Evolutionary conservation across 92 coral and sea anemone genomes (phyloP).

Genomic region (Zoanthus sociatus): DNA sequence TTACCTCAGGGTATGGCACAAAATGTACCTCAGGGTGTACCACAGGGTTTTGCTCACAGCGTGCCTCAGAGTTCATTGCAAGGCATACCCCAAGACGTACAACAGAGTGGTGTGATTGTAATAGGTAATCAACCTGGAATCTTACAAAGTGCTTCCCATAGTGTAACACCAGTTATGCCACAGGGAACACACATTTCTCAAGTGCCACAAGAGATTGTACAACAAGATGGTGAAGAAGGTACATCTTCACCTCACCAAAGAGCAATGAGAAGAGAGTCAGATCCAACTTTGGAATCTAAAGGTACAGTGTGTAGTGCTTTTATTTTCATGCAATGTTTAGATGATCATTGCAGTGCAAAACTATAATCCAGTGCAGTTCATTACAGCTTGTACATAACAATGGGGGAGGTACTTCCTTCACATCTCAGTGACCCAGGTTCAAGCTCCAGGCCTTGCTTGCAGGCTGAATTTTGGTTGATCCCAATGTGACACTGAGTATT

Average conservation of each 20-base stretch:
- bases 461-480: too few relatives aligned
- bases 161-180: background rate
- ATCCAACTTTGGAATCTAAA: background rate
- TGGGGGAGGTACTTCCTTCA: too few relatives aligned
- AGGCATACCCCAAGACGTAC: background rate
- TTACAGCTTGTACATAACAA: too few relatives aligned
- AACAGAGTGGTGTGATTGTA: background rate
- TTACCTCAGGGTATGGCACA: too few relatives aligned
- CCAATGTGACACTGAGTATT: too few relatives aligned
- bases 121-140: background rate
- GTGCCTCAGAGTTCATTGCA: background rate
- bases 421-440: too few relatives aligned
- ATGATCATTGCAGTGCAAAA: too few relatives aligned
- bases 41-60: background rate
- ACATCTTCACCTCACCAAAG: slow-evolving; percentile 17
- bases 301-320: background rate
- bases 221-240: slow-evolving; percentile 28
- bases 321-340: too few relatives aligned
- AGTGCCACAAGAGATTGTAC: slow-evolving; percentile 13
- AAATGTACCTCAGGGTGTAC: background rate
- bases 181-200: slow-evolving; percentile 4
- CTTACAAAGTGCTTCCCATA: background rate
- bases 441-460: too few relatives aligned
- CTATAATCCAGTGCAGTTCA: too few relatives aligned
- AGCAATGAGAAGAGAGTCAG: slow-evolving; percentile 1